phyloP scores from a whole-genome alignment of 1,140 invertebrate species.

The Bombyx mandarina region DNA sequence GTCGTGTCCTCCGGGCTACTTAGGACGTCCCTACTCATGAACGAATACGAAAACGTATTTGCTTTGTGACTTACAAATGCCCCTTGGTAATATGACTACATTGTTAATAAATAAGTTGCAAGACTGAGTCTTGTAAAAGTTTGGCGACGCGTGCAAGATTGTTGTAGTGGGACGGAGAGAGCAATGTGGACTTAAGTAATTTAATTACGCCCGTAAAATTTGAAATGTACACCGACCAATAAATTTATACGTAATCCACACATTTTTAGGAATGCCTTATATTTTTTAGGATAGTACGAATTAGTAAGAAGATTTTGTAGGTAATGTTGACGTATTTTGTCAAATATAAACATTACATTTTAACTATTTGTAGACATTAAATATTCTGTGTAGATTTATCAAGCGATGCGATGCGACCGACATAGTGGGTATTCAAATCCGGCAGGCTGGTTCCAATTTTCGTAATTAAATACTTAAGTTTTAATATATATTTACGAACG shows the following conservation, averaged over 20 bases:
- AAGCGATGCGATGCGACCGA: too few species aligned
- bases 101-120: slow-evolving; percentile 43
- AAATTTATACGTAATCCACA: neutral
- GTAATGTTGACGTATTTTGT: too few species aligned
- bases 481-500: too few species aligned
- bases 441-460: too few species aligned
- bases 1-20: slow-evolving; percentile 37
- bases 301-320: too few species aligned
- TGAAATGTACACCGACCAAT: neutral
- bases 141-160: slow-evolving; percentile 3
- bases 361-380: too few species aligned
- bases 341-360: too few species aligned
- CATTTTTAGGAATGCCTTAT: neutral
- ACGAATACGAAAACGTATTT: slow-evolving; percentile 53
- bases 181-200: neutral
- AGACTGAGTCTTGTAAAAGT: slow-evolving; percentile 15
- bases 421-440: too few species aligned
- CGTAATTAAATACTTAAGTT: too few species aligned
- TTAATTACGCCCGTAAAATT: too few species aligned
- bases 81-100: slow-evolving; percentile 39
- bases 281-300: too few species aligned
- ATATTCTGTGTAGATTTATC: too few species aligned
- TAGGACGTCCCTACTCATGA: slow-evolving; percentile 32
- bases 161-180: neutral
- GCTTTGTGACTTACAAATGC: slow-evolving; percentile 55